These are phyloP conservation scores for Acinonyx jubatus DNA, from an alignment of 2,113 vertebrate genomes.

Conservation along the genomic window DNA sequence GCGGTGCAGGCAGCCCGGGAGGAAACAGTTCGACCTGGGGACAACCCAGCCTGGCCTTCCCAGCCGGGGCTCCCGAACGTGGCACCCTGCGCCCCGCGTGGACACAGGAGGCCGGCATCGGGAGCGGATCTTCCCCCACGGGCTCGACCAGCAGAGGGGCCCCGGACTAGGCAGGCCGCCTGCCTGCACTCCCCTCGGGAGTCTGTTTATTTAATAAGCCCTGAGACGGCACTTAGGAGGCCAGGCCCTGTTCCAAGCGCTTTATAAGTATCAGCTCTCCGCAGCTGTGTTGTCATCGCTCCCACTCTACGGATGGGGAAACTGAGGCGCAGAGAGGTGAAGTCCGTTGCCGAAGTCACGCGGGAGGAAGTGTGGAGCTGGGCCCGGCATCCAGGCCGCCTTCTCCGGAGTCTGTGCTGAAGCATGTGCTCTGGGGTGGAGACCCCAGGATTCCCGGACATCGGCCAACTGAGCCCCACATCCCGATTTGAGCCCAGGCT, in stretches of 20 bases:
- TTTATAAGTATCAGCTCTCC: accelerated
- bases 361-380: accelerated
- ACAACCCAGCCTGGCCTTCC: too few species aligned
- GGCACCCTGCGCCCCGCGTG: too few species aligned
- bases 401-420: accelerated
- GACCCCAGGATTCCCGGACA: accelerated
- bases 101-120: background rate
- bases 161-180: accelerated
- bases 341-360: background rate
- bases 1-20: accelerated
- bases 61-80: too few species aligned
- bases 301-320: background rate
- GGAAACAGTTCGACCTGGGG: background rate
- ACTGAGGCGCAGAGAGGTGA: background rate
- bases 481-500: background rate
- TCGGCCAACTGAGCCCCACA: accelerated
- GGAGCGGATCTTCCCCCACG: accelerated
- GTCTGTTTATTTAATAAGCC: background rate
- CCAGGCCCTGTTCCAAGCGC: background rate
- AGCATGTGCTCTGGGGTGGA: accelerated
- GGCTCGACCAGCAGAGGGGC: background rate
- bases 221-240: background rate
- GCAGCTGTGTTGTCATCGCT: accelerated
- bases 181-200: accelerated
- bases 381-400: background rate